These are phyloP conservation scores for Dreissena polymorpha DNA, from an alignment of 1,140 invertebrate species.

Conservation along the genomic window DNA sequence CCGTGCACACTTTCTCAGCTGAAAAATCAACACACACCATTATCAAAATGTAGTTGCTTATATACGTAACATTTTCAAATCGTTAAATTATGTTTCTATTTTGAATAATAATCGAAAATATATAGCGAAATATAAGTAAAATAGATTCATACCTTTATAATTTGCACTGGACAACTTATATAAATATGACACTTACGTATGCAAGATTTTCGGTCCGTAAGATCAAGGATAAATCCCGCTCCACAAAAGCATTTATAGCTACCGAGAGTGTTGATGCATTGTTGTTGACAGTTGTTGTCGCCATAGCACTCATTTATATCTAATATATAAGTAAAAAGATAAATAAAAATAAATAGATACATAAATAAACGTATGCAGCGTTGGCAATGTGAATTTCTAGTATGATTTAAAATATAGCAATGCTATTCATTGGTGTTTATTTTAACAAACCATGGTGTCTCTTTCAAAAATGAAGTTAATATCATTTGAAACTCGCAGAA, in stretches of 20 bases:
- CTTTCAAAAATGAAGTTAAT: too few relatives aligned
- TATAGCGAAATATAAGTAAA: neutral
- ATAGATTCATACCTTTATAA: neutral
- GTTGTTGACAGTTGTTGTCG: slow-evolving; percentile 12
- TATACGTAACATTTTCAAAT: neutral
- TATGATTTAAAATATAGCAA: too few relatives aligned
- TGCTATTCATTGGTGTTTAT: too few relatives aligned
- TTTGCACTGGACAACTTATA: neutral
- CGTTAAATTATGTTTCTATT: neutral
- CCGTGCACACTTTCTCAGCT: neutral
- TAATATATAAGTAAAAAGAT: neutral
- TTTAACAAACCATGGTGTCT: too few relatives aligned
- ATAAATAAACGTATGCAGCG: too few relatives aligned
- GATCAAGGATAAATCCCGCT: slow-evolving; percentile 10
- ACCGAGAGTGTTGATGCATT: slow-evolving; percentile 19
- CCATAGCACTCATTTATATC: slow-evolving; percentile 40
- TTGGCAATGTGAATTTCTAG: too few relatives aligned
- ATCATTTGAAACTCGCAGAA: too few relatives aligned
- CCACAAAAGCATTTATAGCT: slow-evolving; percentile 23
- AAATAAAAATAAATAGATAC: too few relatives aligned
- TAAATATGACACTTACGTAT: neutral
- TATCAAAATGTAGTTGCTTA: neutral
- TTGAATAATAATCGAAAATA: neutral
- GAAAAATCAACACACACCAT: neutral
- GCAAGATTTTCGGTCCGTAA: slow-evolving; percentile 20